A percentile compares a stretch with the other conserved stretches of the same genome.
These are phyloP conservation scores for Felis catus DNA, from an alignment of 2,113 vertebrate genomes.

Conservation along the genomic window DNA sequence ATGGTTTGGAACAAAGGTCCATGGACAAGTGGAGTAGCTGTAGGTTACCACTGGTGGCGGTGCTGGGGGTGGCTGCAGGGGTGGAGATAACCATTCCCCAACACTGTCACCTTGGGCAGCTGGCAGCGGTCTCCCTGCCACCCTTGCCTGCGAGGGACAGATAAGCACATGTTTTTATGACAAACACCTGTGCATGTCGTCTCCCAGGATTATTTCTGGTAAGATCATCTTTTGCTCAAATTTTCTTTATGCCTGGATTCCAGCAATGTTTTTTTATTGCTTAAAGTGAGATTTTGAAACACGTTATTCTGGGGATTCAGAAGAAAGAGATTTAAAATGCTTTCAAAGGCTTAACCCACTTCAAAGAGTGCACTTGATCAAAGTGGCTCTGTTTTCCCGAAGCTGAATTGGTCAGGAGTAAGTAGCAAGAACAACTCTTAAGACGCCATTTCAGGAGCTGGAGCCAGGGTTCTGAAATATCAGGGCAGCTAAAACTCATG, in stretches of 20 bases:
- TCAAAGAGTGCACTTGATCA: not conserved
- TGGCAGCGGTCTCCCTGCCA: not conserved
- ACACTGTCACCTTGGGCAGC: not conserved
- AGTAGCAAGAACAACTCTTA: not conserved
- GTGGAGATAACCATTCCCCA: not conserved
- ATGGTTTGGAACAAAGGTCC: not conserved
- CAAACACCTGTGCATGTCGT: not conserved
- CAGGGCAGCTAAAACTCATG: not conserved
- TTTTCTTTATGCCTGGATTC: not conserved
- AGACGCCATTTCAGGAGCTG: not conserved
- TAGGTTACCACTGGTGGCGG: not conserved
- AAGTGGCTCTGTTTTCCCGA: not conserved
- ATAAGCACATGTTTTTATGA: not conserved
- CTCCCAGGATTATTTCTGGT: not conserved
- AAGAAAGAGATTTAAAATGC: not conserved
- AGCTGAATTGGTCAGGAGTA: not conserved
- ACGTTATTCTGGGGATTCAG: not conserved
- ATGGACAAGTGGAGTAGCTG: not conserved
- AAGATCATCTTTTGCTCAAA: not conserved
- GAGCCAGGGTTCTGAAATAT: not conserved
- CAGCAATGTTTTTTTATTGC: not conserved
- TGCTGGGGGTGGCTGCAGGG: not conserved
- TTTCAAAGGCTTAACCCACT: not conserved
- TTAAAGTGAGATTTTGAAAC: slow-evolving; percentile 27
- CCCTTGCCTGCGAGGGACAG: not conserved